Percentiles rank a stretch among this genome's conserved stretches.
phyloP scores from a whole-genome alignment of 2,888 invertebrate species.

The Caprella mutica region DNA sequence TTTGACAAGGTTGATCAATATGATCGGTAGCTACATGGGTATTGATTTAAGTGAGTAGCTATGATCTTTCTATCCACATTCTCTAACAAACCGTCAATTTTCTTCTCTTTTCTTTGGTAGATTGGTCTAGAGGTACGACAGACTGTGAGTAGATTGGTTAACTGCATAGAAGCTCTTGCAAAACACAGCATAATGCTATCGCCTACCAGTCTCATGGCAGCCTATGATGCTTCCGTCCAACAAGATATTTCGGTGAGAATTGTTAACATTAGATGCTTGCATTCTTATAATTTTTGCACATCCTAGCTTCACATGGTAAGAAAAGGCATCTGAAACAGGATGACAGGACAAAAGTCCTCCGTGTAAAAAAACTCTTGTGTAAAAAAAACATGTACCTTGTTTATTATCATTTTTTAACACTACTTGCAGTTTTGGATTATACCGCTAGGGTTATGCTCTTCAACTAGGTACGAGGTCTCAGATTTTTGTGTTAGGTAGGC shows the following conservation, averaged over 20 bases:
- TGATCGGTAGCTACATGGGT: no score
- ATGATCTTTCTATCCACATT: slow-evolving; percentile 1
- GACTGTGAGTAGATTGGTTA: slow-evolving; percentile 74
- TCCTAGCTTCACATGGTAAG: background rate
- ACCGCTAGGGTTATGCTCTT: no score
- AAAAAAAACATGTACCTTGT: background rate
- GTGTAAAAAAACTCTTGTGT: no score
- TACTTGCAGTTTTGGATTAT: no score
- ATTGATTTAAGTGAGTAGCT: no score
- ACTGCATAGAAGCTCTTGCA: slow-evolving; percentile 76
- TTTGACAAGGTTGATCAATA: no score
- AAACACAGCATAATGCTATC: slow-evolving; percentile 79
- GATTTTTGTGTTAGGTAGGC: no score
- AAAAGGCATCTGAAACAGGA: no score
- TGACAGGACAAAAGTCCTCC: no score
- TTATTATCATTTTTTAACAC: background rate
- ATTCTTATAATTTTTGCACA: background rate
- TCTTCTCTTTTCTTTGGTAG: slow-evolving; percentile 45
- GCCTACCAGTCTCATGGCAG: slow-evolving; percentile 68
- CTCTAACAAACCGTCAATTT: slow-evolving; percentile 18
- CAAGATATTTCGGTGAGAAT: background rate
- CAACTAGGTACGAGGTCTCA: no score
- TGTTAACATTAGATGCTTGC: background rate
- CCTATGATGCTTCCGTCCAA: slow-evolving; percentile 11
- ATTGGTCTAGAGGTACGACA: slow-evolving; percentile 63